These are phyloP conservation scores for Pissodes strobi DNA, from an alignment of 1,140 invertebrate genomes.

Conservation along the genomic window DNA sequence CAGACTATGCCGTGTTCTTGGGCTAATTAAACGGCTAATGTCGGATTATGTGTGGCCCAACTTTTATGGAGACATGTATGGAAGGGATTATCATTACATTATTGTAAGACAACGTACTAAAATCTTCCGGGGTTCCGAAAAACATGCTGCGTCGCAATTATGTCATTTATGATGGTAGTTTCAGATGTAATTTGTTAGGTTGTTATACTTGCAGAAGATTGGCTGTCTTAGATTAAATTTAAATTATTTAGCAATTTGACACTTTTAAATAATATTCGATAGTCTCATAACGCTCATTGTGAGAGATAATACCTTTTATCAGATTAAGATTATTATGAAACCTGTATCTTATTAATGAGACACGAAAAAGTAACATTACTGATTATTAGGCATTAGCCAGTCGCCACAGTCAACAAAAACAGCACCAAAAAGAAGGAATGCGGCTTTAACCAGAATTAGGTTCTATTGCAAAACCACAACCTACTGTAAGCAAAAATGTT, in stretches of 20 bases:
- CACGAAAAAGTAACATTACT: too few relatives aligned
- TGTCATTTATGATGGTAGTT: not conserved
- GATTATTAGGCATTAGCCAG: too few relatives aligned
- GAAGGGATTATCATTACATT: conserved; percentile 31
- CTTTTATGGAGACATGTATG: conserved; percentile 35
- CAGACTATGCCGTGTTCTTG: conserved; percentile 28
- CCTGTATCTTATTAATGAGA: too few relatives aligned
- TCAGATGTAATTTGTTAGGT: too few relatives aligned
- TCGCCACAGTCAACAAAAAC: too few relatives aligned
- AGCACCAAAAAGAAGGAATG: conserved; percentile 7
- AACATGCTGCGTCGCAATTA: conserved; percentile 6
- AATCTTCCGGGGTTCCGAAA: conserved; percentile 1
- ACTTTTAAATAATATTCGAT: too few relatives aligned
- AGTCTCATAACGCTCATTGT: too few relatives aligned
- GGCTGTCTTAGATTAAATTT: too few relatives aligned
- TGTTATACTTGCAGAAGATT: too few relatives aligned
- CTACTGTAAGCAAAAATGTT: conserved; percentile 14
- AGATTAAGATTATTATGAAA: too few relatives aligned
- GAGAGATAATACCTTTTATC: too few relatives aligned
- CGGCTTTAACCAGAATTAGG: conserved; percentile 27
- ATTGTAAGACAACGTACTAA: conserved; percentile 27
- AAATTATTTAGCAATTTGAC: too few relatives aligned
- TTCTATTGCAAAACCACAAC: conserved; percentile 5
- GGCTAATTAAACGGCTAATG: conserved; percentile 37
- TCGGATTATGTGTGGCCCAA: conserved; percentile 33